Base-by-base conservation (phyloP, 2,113 vertebrate genomes). In the Passer montanus region DNA sequence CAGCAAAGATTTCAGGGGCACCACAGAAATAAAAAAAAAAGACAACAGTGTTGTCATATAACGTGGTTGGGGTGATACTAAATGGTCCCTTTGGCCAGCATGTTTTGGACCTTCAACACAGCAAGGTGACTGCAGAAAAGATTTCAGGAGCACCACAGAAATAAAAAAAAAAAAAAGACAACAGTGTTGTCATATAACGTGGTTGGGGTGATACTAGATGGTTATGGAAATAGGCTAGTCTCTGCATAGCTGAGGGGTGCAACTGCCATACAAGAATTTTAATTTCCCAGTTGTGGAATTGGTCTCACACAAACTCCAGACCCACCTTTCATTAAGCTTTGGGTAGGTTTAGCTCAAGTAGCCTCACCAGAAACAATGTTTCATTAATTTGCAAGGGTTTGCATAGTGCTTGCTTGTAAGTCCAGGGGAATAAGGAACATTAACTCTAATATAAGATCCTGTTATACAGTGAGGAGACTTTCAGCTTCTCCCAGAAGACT, bases 321-420 rank as follows among this genome's bases (percentile, higher is more conserved):
- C 11, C 3, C 12, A 56, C 9, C 9, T 77, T 47, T 67, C 28
- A 59, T 11, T 18, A 75, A 37, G 53, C 6, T 72, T 4, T 35
- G 35, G 22, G 20, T 39, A 46, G 55, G 22, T 68, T 87, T 46
- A 24, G 7, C 69, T 52, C 47, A 80, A 76, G 35, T 3, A 58
- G 22, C n/a, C 53, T 68, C 46, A 39, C 16, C 31, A 87, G 18
- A 93, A 91, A 39, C 19, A 9, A 30, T 16, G 3, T n/a, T 87
- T 77, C 33, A 90, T 73, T 73, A 50, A 60, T 73, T 87, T 87
- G 21, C 39, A 67, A 62, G 23, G 16, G 8, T 69, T 87, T 55
- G 18, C 56, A 21, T 24, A 41, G 53, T 0, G 4, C 33, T 30
- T 0, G 4, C 33, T 30, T 50, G 41, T 31, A 22, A 31, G 11